Evolutionary conservation across 2,888 invertebrate genomes (phyloP).

Genomic region (Leucophora obtusa): DNA sequence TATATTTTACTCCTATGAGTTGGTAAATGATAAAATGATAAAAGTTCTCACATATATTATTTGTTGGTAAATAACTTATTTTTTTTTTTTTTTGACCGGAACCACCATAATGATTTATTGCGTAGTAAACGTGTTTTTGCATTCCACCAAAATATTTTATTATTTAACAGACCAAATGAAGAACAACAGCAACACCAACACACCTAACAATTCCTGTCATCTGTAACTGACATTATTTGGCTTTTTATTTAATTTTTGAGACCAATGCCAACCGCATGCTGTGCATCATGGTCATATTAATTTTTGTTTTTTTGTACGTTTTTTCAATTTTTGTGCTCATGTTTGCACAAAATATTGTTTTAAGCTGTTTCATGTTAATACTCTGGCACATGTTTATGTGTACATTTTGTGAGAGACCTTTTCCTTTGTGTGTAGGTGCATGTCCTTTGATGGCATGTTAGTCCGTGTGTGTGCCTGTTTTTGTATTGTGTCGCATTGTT

Average conservation of each 20-base stretch:
- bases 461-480: too few relatives aligned
- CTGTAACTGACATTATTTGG: constrained; percentile 65
- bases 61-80: background rate
- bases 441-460: constrained; percentile 28
- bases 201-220: constrained; percentile 45
- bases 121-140: constrained; percentile 38
- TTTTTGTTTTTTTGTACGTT: constrained; percentile 33
- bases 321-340: constrained; percentile 46
- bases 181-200: constrained; percentile 25
- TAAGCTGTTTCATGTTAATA: constrained; percentile 52
- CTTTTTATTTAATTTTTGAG: constrained; percentile 52
- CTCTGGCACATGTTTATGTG: constrained; percentile 10
- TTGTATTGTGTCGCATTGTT: constrained; percentile 67
- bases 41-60: constrained; percentile 22
- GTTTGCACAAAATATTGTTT: constrained; percentile 62
- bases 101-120: constrained; percentile 58
- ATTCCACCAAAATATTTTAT: constrained; percentile 15
- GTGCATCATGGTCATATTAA: constrained; percentile 49
- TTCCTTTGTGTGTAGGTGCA: constrained; percentile 33
- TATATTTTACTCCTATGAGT: too few relatives aligned
- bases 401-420: constrained; percentile 23
- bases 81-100: constrained; percentile 35
- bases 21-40: too few relatives aligned
- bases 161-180: constrained; percentile 19
- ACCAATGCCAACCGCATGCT: constrained; percentile 30